Percentiles rank a stretch among this genome's conserved stretches.
Conservation (phyloP, 2,113 vertebrate species). For the Bungarus multicinctus region DNA sequence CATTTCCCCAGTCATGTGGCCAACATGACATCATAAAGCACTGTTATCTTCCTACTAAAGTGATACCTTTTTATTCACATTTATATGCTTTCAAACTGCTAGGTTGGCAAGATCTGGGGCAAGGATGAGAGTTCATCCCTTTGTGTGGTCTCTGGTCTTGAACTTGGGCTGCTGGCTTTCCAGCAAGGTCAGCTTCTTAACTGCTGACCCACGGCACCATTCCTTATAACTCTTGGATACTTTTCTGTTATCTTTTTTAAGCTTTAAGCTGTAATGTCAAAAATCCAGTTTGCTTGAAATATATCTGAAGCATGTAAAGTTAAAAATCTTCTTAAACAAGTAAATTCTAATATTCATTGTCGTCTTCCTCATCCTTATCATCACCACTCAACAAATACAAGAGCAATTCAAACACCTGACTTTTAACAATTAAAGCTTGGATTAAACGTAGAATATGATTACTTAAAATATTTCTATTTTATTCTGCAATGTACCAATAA, state of each 20-base stretch:
- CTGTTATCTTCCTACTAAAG: background rate
- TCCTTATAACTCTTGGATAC: background rate
- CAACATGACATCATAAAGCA: background rate
- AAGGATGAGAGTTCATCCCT: background rate
- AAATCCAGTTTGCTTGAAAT: background rate
- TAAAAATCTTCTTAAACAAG: background rate
- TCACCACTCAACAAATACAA: constrained; percentile 17
- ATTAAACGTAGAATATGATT: constrained; percentile 37
- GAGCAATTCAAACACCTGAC: constrained; percentile 20
- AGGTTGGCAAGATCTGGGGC: background rate
- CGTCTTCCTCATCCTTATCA: background rate
- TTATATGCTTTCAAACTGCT: background rate
- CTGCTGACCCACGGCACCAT: background rate
- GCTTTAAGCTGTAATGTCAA: background rate
- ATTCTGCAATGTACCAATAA: constrained; percentile 47
- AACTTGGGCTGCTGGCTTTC: background rate
- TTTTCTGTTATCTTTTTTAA: background rate
- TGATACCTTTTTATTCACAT: background rate
- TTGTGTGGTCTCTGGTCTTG: background rate
- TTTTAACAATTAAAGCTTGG: constrained; percentile 37
- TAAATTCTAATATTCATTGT: background rate
- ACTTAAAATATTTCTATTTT: constrained; percentile 27
- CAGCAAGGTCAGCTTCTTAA: background rate
- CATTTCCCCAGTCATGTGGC: background rate
- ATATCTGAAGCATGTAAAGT: constrained; percentile 12